These are phyloP conservation scores for Bergia sp. DNA, from an alignment of 92 coral and sea anemone genomes.

Conservation along the genomic window DNA sequence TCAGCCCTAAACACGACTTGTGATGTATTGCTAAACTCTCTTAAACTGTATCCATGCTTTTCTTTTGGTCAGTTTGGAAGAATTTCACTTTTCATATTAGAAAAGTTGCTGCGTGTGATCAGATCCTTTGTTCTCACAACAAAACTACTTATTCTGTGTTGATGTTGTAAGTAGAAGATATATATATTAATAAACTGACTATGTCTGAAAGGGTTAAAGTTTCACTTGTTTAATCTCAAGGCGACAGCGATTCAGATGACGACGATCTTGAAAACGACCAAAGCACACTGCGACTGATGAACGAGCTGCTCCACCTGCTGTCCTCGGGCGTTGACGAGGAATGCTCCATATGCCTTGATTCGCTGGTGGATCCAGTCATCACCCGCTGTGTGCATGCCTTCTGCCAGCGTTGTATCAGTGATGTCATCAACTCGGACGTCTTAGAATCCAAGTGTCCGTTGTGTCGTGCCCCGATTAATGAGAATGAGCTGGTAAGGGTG, in stretches of 20 bases:
- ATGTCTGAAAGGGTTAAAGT: background rate
- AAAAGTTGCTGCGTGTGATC: too few relatives aligned
- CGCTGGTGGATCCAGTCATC: conserved; percentile 81
- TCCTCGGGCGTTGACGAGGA: conserved; percentile 85
- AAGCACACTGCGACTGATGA: conserved; percentile 64
- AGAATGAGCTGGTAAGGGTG: conserved; percentile 74
- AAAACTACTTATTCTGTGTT: too few relatives aligned
- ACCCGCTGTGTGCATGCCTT: conserved; percentile 91
- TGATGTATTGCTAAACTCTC: too few relatives aligned
- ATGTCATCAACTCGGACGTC: conserved; percentile 66
- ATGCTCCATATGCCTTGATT: conserved; percentile 83
- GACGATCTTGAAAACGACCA: conserved; percentile 70
- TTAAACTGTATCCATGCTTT: too few relatives aligned
- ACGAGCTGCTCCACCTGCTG: conserved; percentile 67
- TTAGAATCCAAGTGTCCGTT: conserved; percentile 78
- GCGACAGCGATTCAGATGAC: conserved; percentile 58
- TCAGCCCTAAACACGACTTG: too few relatives aligned
- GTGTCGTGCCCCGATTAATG: conserved; percentile 83
- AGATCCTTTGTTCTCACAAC: too few relatives aligned
- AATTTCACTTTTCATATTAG: too few relatives aligned
- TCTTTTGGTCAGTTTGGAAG: too few relatives aligned
- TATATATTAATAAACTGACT: too few relatives aligned
- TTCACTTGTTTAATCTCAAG: conserved; percentile 30
- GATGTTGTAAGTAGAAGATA: too few relatives aligned
- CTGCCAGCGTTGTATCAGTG: conserved; percentile 76